Evolutionary conservation across 2,113 vertebrate species (phyloP), one percentile per base, ranked within the genome.

Genomic region (Corydoras maculifer): DNA sequence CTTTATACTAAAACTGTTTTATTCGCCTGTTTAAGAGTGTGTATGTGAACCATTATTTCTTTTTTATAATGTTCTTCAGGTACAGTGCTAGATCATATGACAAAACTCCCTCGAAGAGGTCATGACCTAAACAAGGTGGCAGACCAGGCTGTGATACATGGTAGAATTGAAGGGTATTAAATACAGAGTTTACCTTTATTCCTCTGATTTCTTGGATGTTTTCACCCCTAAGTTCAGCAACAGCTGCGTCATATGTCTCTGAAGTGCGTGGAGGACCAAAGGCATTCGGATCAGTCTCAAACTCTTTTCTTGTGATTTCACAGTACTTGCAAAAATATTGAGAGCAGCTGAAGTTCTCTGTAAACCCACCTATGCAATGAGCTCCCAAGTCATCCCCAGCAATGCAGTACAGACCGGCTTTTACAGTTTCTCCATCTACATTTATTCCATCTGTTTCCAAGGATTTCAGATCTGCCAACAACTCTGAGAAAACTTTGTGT

Each of bases 81-180:
- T 53, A 80, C 12, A 77, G n/a, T 53, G 64, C 81, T 59, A 76
- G 60, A 69, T 79, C 75, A 64, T 77, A 80, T 6, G 58, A 79
- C 55, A 82, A 65, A 60, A 73, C 1, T 5, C 73, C 74, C 32
- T 77, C 69, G 65, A 72, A 81, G 30, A 80, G 32, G 67, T 81
- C 62, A 48, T 77, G 72, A 15, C 82, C 66, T 8, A 80, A 32
- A 48, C 32, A n/a, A n/a, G n/a, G n/a, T n/a, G n/a, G n/a, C n/a
- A n/a, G n/a, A n/a, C n/a, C n/a, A n/a, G n/a, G n/a, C n/a, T n/a
- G n/a, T n/a, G n/a, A n/a, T n/a, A n/a, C n/a, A n/a, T n/a, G n/a
- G n/a, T n/a, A n/a, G n/a, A n/a, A n/a, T n/a, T 58, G 43, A 29
- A 79, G 32, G 12, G 12, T 2, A 76, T 75, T 78, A 25, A 82